Base-by-base conservation (phyloP, 2,888 invertebrate genomes). In the Trichopoda pennipes region DNA sequence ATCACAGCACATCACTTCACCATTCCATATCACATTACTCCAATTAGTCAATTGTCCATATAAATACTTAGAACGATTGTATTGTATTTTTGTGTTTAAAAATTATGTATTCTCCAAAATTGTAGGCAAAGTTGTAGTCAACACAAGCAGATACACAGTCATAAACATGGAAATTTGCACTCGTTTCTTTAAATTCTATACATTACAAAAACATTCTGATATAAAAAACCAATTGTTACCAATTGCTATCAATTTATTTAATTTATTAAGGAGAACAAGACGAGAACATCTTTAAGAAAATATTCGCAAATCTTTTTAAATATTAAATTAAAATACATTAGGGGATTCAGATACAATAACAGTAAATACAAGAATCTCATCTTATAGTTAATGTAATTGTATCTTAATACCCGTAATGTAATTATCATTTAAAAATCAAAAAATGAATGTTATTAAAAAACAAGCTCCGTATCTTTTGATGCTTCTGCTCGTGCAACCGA, bases 221-320 rank as follows among this genome's bases (percentile, higher is more conserved):
- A 73, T 53, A 79, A 68, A 79, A 79, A 80, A 38, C 53, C 61
- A 80, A 80, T 80, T 80, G 73, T 78, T 68, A 72, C 61, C 82
- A 82, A 82, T 82, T 82, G 28, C 76, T 79, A 76, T 68, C 82
- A 82, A 82, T 82, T 82, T 82, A 82, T 61, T 69, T 74, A 51
- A 69, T 80, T 70, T 58, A 6, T 6, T 28, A 7, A 70, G 72
- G 61, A 38, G 47, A 56, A 9, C 38, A n/a, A 66, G 2, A 60
- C 7, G 16, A 49, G 58, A 21, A n/a, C 23, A 47, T n/a, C 42
- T 44, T 28, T 16, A 44, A 44, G 35, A 38, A 38, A 10, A 38
- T 1, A 28, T 28, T 7, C 28, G 7, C 4, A 28, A 28, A 28
- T 28, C 28, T 28, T 28, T 6, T 8, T 28, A 28, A 28, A 6